Conservation (phyloP, 2,888 invertebrate species). For the Epinotia nisella region DNA sequence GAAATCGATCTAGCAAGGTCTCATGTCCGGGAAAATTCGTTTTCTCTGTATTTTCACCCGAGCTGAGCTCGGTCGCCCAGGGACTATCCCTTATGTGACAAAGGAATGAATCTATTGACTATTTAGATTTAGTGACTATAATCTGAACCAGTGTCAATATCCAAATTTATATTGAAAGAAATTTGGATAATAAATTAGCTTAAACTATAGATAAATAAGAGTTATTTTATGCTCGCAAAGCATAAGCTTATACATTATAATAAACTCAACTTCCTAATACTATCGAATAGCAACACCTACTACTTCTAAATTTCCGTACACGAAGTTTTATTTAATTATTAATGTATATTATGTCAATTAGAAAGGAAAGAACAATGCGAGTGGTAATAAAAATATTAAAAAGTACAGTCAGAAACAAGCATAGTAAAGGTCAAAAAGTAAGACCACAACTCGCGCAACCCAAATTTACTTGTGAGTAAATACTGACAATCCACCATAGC, state of each 20-base stretch:
- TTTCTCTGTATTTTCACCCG: too few relatives aligned
- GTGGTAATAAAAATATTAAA: not conserved
- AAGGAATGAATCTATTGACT: too few relatives aligned
- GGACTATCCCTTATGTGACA: too few relatives aligned
- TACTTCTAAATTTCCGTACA: not conserved
- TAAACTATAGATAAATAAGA: not conserved
- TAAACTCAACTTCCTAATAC: slow-evolving; percentile 6
- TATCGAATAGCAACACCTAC: slow-evolving; percentile 2
- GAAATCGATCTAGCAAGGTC: too few relatives aligned
- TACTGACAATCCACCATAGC: too few relatives aligned
- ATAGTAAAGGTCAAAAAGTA: too few relatives aligned
- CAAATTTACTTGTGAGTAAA: too few relatives aligned
- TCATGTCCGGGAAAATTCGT: too few relatives aligned
- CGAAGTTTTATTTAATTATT: not conserved
- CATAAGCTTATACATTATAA: not conserved
- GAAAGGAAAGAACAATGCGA: not conserved
- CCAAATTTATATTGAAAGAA: not conserved
- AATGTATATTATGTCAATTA: not conserved
- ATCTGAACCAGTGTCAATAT: not conserved
- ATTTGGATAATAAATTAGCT: not conserved
- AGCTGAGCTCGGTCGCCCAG: too few relatives aligned
- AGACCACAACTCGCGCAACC: too few relatives aligned
- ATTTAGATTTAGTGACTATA: not conserved
- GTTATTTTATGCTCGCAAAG: not conserved
- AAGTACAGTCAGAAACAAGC: too few relatives aligned